These are phyloP conservation scores for Dascyllus trimaculatus DNA, from an alignment of 2,113 vertebrate species.

Conservation along the genomic window DNA sequence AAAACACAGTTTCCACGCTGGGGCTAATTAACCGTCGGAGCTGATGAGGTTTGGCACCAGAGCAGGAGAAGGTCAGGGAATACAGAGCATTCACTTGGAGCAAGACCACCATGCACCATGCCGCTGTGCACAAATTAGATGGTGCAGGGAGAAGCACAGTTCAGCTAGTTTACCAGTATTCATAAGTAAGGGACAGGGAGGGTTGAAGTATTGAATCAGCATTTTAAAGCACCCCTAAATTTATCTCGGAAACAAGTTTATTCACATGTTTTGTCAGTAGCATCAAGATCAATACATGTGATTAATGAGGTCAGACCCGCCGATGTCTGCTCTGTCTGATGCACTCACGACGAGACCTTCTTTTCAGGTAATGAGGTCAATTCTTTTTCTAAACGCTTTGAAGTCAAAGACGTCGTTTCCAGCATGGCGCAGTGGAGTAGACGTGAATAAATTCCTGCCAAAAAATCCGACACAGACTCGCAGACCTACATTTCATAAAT, in stretches of 20 bases:
- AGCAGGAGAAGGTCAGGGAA: constrained; percentile 25
- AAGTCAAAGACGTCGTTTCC: background rate
- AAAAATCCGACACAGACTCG: too few species aligned
- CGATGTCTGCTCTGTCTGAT: constrained; percentile 12
- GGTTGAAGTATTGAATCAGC: constrained; percentile 10
- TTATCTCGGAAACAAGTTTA: background rate
- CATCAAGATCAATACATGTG: constrained; percentile 6
- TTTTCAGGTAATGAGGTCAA: constrained; percentile 22
- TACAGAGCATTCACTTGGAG: constrained; percentile 17
- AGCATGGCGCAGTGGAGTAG: background rate
- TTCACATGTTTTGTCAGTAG: background rate
- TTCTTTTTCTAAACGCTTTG: background rate
- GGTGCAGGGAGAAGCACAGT: background rate
- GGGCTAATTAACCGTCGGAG: constrained; percentile 36
- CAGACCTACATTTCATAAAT: too few species aligned
- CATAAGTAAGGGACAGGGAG: background rate
- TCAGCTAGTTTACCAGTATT: background rate
- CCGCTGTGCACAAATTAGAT: background rate
- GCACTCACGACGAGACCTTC: background rate
- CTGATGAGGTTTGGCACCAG: constrained; percentile 17
- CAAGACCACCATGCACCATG: background rate
- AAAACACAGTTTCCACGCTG: constrained; percentile 22
- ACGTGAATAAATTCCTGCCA: too few species aligned
- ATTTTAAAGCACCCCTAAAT: background rate
- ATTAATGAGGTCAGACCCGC: constrained; percentile 7